Percentiles rank a stretch among this genome's conserved stretches.
These are phyloP conservation scores for Struthidea cinerea DNA, from an alignment of 2,113 vertebrate species.

Conservation along the genomic window DNA sequence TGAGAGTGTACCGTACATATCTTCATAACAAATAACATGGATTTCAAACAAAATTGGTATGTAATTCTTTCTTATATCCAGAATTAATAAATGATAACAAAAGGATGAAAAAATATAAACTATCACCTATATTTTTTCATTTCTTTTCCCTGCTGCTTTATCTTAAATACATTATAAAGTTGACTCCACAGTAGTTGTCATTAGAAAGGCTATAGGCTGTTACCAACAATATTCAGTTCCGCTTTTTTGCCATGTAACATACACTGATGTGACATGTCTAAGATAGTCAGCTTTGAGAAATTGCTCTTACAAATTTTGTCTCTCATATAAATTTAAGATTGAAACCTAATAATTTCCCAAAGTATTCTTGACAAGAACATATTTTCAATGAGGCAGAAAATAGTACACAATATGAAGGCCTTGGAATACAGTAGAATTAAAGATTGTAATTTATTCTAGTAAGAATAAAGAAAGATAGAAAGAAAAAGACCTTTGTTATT, in stretches of 20 bases:
- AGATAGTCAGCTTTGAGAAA: neutral
- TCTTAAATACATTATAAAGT: neutral
- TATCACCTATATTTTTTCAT: neutral
- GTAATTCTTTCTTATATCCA: neutral
- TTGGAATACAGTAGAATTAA: neutral
- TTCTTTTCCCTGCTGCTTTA: neutral
- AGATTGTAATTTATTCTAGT: neutral
- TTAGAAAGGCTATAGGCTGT: neutral
- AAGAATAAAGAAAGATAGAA: neutral
- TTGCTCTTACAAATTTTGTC: neutral
- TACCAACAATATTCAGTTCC: neutral
- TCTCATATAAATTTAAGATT: neutral
- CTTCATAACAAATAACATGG: neutral
- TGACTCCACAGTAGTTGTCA: neutral
- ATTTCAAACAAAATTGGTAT: neutral
- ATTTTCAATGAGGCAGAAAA: neutral
- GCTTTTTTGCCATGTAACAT: neutral
- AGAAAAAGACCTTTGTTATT: neutral
- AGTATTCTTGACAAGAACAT: neutral
- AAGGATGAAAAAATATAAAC: neutral
- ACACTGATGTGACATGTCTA: neutral
- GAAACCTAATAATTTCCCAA: neutral
- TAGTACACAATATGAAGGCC: neutral
- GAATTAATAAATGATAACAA: neutral
- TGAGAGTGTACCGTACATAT: neutral